Evolutionary conservation across 1,140 invertebrate genomes (phyloP).

Genomic region (Solen grandis): DNA sequence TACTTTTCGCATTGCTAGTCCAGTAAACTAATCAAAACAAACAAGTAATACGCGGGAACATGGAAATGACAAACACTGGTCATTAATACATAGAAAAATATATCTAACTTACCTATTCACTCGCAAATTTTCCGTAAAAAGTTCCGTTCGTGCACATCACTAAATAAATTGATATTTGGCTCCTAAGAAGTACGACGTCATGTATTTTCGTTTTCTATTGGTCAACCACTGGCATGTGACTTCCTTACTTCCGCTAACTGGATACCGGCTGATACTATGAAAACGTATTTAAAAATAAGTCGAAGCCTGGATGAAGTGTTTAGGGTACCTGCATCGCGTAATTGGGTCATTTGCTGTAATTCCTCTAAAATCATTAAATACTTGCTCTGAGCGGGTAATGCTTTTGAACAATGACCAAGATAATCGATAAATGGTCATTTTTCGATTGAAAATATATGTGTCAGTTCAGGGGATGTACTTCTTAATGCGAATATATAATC

Average conservation of each 20-base stretch:
- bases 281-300: not conserved
- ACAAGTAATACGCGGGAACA: too few relatives aligned
- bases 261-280: not conserved
- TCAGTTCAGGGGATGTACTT: too few relatives aligned
- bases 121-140: not conserved
- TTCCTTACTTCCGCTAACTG: not conserved
- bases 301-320: not conserved
- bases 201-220: not conserved
- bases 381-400: too few relatives aligned
- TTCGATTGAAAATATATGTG: too few relatives aligned
- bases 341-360: not conserved
- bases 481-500: too few relatives aligned
- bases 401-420: too few relatives aligned
- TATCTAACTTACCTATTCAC: too few relatives aligned
- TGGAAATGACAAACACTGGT: too few relatives aligned
- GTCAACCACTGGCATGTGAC: not conserved
- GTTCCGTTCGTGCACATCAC: not conserved
- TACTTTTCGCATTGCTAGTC: too few relatives aligned
- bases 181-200: not conserved
- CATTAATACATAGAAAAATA: too few relatives aligned
- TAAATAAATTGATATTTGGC: not conserved
- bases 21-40: too few relatives aligned
- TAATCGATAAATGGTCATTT: too few relatives aligned
- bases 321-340: not conserved
- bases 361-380: not conserved